phyloP scores from a whole-genome alignment of 2,888 invertebrate genomes.

The Leptinotarsa tumamoca region DNA sequence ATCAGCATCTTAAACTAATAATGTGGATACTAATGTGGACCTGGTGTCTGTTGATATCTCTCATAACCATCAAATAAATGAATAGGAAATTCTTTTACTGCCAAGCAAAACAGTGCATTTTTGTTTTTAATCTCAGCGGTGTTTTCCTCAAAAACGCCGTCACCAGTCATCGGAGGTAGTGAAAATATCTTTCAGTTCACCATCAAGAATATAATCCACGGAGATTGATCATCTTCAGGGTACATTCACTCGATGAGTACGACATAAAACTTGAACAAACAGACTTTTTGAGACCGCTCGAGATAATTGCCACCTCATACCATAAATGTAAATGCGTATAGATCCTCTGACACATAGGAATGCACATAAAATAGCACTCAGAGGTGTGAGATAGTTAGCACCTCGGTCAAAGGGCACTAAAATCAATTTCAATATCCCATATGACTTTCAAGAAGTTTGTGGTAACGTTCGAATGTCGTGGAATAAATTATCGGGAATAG shows the following conservation, averaged over 20 bases:
- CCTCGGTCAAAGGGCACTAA: slow-evolving; percentile 32
- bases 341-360: slow-evolving; percentile 41
- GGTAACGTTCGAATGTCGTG: slow-evolving; percentile 4
- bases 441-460: slow-evolving; percentile 24
- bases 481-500: slow-evolving; percentile 11
- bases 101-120: too few species aligned
- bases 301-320: slow-evolving; percentile 23
- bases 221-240: neutral
- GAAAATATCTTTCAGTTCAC: neutral
- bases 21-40: too few species aligned
- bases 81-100: too few species aligned
- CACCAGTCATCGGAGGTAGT: neutral
- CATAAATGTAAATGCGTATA: slow-evolving; percentile 27
- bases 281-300: slow-evolving; percentile 18
- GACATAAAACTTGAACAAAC: slow-evolving; percentile 14
- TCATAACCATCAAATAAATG: too few species aligned
- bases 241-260: neutral
- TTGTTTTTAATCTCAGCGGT: too few species aligned
- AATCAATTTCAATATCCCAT: slow-evolving; percentile 26
- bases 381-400: slow-evolving; percentile 40
- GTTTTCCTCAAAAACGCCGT: too few species aligned
- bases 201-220: too few species aligned
- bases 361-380: slow-evolving; percentile 46
- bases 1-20: too few species aligned
- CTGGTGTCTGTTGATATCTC: too few species aligned